Evolutionary conservation across 37 sponge, comb jelly and placozoan species (phyloP).

Genomic region (Eunapius fragilis): DNA sequence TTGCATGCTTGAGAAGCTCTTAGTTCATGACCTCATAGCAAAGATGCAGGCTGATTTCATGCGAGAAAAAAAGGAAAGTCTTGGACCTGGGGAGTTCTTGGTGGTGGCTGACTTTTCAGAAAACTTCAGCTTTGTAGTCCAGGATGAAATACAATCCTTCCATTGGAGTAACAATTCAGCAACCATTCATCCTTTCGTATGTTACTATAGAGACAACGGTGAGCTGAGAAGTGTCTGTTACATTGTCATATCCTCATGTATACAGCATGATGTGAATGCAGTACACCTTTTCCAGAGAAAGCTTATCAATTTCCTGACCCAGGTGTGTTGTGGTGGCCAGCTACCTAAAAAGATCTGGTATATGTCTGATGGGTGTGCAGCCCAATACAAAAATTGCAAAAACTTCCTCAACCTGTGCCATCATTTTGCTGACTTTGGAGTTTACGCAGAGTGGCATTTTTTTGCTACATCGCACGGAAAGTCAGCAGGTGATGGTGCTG

Average conservation of each 20-base stretch:
- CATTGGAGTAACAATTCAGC: conserved; percentile 48
- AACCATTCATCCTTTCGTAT: conserved; percentile 38
- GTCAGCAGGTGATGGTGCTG: conserved; percentile 61
- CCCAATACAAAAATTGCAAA: conserved; percentile 61
- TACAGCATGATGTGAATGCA: conserved; percentile 48
- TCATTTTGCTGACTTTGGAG: conserved; percentile 53
- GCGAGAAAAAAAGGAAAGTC: background rate
- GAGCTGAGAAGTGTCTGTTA: conserved; percentile 26
- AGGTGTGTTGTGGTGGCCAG: background rate
- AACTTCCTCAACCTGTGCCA: conserved; percentile 53
- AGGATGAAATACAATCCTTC: conserved; percentile 46
- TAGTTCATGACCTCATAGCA: conserved; percentile 18
- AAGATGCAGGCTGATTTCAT: conserved; percentile 15
- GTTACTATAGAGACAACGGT: conserved; percentile 30
- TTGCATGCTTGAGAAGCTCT: conserved; percentile 26
- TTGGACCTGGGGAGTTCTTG: conserved; percentile 13
- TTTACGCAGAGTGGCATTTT: conserved; percentile 66
- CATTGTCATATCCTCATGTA: conserved; percentile 42
- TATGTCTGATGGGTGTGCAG: conserved; percentile 62
- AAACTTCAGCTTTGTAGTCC: conserved; percentile 41
- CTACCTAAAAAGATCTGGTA: conserved; percentile 38
- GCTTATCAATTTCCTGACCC: conserved; percentile 25
- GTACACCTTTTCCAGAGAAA: conserved; percentile 45
- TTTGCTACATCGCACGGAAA: conserved; percentile 65
- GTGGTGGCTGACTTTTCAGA: conserved; percentile 49